These are phyloP conservation scores for Andrena camellia DNA, from an alignment of 2,888 invertebrate genomes.

Conservation along the genomic window DNA sequence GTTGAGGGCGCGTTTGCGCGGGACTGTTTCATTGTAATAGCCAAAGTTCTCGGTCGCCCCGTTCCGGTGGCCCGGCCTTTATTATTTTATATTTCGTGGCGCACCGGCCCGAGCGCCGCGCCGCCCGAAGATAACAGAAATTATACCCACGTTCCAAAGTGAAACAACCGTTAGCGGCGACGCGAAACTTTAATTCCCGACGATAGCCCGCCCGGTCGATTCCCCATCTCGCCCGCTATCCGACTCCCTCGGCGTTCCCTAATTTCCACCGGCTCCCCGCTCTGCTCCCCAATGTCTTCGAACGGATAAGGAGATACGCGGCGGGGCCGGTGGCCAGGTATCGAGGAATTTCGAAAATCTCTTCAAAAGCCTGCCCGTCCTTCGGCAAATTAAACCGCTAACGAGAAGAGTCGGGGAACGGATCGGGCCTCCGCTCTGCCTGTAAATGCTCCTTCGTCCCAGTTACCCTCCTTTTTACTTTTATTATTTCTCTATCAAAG, in stretches of 20 bases:
- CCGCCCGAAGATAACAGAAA: slow-evolving; percentile 80
- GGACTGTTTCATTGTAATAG: slow-evolving; percentile 83
- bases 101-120: slow-evolving; percentile 39
- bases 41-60: slow-evolving; percentile 77
- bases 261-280: slow-evolving; percentile 32
- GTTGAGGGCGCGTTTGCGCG: slow-evolving; percentile 82
- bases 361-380: neutral
- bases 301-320: slow-evolving; percentile 30
- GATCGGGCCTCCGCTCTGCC: slow-evolving; percentile 26
- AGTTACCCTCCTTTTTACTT: slow-evolving; percentile 6
- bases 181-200: slow-evolving; percentile 75
- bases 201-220: slow-evolving; percentile 58
- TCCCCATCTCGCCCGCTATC: slow-evolving; percentile 60
- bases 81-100: slow-evolving; percentile 80
- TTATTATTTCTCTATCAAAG: too few relatives aligned
- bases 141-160: slow-evolving; percentile 78
- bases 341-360: slow-evolving; percentile 46
- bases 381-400: slow-evolving; percentile 47
- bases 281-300: slow-evolving; percentile 37
- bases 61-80: slow-evolving; percentile 68
- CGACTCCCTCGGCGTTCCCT: slow-evolving; percentile 26
- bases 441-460: slow-evolving; percentile 35
- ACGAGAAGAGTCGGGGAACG: slow-evolving; percentile 19
- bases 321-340: slow-evolving; percentile 7
- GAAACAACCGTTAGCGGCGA: slow-evolving; percentile 80